Percentiles rank a stretch among this genome's conserved stretches.
These are phyloP conservation scores for Pterobdella sp. DNA, from an alignment of 2,888 invertebrate species.

Conservation along the genomic window DNA sequence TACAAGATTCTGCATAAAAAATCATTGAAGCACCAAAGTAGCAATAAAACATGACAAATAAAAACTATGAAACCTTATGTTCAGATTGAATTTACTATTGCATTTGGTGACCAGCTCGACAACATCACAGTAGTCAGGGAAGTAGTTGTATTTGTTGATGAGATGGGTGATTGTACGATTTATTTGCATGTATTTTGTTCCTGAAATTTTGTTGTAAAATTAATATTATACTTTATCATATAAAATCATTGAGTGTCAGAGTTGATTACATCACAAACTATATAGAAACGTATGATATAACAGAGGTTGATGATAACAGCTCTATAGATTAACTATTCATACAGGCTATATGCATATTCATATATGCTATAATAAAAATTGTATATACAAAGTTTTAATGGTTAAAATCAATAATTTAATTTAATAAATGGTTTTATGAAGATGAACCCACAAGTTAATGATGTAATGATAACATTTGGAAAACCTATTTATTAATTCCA, in stretches of 20 bases:
- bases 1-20: constrained; percentile 4
- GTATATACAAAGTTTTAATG: too few species aligned
- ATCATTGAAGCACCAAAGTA: not conserved
- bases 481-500: too few species aligned
- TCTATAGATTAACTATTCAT: too few species aligned
- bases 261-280: not conserved
- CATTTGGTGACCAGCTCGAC: constrained; percentile 46
- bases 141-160: constrained; percentile 50
- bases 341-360: too few species aligned
- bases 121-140: constrained; percentile 54
- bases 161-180: constrained; percentile 50
- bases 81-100: constrained; percentile 44
- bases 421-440: too few species aligned
- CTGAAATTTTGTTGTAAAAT: constrained; percentile 41
- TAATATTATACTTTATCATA: not conserved
- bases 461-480: too few species aligned
- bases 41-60: not conserved
- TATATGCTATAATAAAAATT: not conserved
- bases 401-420: too few species aligned
- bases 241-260: not conserved
- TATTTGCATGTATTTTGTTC: constrained; percentile 57
- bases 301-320: too few species aligned
- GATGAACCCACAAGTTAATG: too few species aligned
- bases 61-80: constrained; percentile 40
- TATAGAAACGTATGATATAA: too few species aligned